Evolutionary conservation across 1,140 invertebrate genomes (phyloP), one percentile per base, ranked within the genome.

Genomic region (Drosophila erecta): DNA sequence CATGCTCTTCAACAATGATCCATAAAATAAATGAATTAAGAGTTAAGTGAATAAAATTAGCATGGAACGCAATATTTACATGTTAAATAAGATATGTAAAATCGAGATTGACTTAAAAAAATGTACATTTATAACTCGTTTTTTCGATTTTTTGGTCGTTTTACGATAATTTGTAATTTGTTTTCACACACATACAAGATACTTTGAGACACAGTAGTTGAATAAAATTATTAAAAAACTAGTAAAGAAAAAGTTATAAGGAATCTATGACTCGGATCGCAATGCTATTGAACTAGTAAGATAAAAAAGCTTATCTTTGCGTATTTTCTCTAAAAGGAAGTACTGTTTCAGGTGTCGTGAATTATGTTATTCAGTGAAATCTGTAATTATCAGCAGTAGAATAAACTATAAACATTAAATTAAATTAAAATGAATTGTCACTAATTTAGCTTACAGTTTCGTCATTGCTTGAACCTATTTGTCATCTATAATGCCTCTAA

Each of bases 101-200:
- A 65, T 75, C 57, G 43, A 79, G 41, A 66, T 57, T 41, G 58
- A 74, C 37, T 35, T 51, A 78, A 61, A 70, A 76, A 78, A 76
- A 61, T 59, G 35, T 74, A 74, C 62, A 49, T 49, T 59, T 65
- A 66, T 37, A 69, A 67, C 65, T 81, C 58, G 35, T 65, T 12
- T 73, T 57, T 70, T 69, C 35, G 17, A 37, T 50, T 61, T 76
- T 50, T 37, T 43, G 59, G 20, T 59, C 53, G 44, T 46, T 65
- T 66, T 75, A 65, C 75, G 43, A 73, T 59, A 64, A 69, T 65
- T 70, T 56, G 56, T 76, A 87, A 89, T 87, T 87, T 80, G 67
- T 87, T 81, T 92, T 90, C 91, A 92, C 91, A 92, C 91, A 92
- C 91, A 92, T 92, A 92, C 91, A 92, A 92, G 91, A 92, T 92